Percentiles rank a stretch among this genome's conserved stretches.
These are phyloP conservation scores for Nephrotoma guestfalica DNA, from an alignment of 2,888 invertebrate genomes.

Conservation along the genomic window DNA sequence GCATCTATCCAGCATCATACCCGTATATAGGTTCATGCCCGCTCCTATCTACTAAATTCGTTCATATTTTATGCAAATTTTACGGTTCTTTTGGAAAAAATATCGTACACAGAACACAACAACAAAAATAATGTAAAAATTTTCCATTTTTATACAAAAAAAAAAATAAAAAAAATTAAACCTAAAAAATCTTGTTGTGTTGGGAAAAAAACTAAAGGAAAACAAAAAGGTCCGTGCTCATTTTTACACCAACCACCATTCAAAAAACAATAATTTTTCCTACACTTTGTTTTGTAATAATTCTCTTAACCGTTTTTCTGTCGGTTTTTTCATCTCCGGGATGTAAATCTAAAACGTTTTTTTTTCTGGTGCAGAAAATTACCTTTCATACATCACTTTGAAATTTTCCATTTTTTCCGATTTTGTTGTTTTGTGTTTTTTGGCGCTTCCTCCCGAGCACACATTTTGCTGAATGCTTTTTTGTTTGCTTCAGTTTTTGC, in stretches of 20 bases:
- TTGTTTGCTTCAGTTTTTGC: background rate
- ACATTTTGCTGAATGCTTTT: background rate
- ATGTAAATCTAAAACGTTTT: background rate
- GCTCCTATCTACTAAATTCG: background rate
- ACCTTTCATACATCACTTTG: background rate
- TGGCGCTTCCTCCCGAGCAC: background rate
- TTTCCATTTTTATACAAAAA: background rate
- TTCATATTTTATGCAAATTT: background rate
- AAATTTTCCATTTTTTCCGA: background rate
- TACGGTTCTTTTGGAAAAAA: background rate
- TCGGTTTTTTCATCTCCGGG: background rate
- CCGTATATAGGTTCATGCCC: background rate
- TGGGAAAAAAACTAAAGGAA: background rate
- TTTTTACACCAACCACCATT: background rate
- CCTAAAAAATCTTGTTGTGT: background rate
- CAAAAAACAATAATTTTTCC: background rate
- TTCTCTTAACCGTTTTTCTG: background rate
- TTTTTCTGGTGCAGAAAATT: background rate
- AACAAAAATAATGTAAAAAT: background rate
- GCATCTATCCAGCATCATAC: background rate
- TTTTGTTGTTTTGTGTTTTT: background rate
- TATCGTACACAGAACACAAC: background rate
- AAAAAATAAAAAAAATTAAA: background rate
- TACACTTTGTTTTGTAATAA: background rate
- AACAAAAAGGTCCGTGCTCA: background rate